Evolutionary conservation across 1,140 invertebrate genomes (phyloP), one percentile per base, ranked within the genome.

Genomic region (Helicoverpa armigera): DNA sequence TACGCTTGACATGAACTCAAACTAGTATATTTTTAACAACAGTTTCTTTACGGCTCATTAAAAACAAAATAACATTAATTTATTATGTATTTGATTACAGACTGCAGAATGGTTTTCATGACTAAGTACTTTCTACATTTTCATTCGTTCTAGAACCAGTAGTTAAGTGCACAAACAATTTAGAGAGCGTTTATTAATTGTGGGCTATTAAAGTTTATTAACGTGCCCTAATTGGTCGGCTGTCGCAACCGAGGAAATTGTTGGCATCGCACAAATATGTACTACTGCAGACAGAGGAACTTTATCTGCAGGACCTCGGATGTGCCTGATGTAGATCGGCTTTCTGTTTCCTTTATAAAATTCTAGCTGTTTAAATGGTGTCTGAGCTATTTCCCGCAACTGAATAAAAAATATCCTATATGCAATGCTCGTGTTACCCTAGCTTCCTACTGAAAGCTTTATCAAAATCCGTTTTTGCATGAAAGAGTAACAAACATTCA

Each of bases 141-240:
- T 73, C 48, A 53, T 51, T 54, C 60, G 29, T 61, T 53, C 31
- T 76, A 74, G 60, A 74, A 67, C 23, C 13, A 18, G 61, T 67
- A 78, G 80, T 43, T 35, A 43, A 43, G 35, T 84, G 13, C 7
- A 60, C n/a, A 3, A 29, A 18, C 50, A 67, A 31, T 82, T 77
- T 74, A 79, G 50, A 73, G 81, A 79, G 73, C 67, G 58, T 56
- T 56, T 16, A 51, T 80, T 84, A 84, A 84, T 83, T 82, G 73
- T 13, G n/a, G 67, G 54, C 81, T 80, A 88, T 88, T 85, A 88
- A 83, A 85, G 61, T 86, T 85, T 85, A 85, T 86, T 86, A 85
- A 69, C 82, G 70, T 76, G 82, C 75, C 82, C 83, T 84, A 88
- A 88, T 88, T 86, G 83, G 69, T 58, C 29, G 76, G 60, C 53